These are phyloP conservation scores for Spinibarbus caldwelli DNA, from an alignment of 2,797 vertebrate species.

Conservation along the genomic window DNA sequence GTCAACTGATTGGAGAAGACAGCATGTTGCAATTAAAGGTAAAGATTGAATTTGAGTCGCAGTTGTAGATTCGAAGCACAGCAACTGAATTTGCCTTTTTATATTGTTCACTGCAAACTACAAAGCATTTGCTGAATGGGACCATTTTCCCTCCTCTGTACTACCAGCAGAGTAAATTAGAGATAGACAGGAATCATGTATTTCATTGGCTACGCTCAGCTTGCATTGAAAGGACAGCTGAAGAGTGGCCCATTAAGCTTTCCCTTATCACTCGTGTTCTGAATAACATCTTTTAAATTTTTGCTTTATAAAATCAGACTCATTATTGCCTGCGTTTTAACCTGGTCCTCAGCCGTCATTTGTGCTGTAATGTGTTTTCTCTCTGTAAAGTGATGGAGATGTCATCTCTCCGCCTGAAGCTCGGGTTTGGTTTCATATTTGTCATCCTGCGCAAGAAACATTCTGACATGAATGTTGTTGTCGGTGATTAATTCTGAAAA, in stretches of 20 bases:
- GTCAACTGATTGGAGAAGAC: neutral
- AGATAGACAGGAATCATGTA: constrained; percentile 47
- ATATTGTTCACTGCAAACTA: constrained; percentile 32
- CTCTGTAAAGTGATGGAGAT: constrained; percentile 56
- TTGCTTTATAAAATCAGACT: constrained; percentile 54
- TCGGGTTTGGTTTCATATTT: constrained; percentile 38
- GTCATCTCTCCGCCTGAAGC: constrained; percentile 45
- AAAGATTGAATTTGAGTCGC: constrained; percentile 3
- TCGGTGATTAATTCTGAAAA: constrained; percentile 53
- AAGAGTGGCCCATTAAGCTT: constrained; percentile 65
- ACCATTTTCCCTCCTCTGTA: constrained; percentile 13
- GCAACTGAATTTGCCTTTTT: constrained; percentile 48
- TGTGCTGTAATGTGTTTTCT: constrained; percentile 55
- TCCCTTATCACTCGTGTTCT: constrained; percentile 55
- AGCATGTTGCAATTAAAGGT: constrained; percentile 25
- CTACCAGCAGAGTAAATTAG: constrained; percentile 57
- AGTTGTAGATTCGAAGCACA: constrained; percentile 5
- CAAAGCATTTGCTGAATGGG: constrained; percentile 33
- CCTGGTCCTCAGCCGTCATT: constrained; percentile 52
- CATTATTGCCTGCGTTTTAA: constrained; percentile 55
- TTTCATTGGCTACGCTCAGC: constrained; percentile 56
- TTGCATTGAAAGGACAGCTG: constrained; percentile 52
- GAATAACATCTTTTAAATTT: constrained; percentile 59
- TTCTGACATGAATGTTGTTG: constrained; percentile 31
- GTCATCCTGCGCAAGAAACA: constrained; percentile 25